These are phyloP conservation scores for Carabus problematicus DNA, from an alignment of 2,888 invertebrate species.

Conservation along the genomic window DNA sequence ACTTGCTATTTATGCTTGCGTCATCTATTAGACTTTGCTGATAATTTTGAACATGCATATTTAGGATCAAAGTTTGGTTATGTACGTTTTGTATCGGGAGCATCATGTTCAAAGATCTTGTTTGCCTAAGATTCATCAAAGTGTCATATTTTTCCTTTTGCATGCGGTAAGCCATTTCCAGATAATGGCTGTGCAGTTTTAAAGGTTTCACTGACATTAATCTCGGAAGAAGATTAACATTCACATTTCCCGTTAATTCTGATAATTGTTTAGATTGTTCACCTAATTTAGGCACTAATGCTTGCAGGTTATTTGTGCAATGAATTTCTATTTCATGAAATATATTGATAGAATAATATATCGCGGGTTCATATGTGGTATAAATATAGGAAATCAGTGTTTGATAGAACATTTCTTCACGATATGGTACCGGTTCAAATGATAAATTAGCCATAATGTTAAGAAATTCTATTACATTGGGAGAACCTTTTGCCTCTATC, in stretches of 20 bases:
- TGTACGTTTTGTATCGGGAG: no score
- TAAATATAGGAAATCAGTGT: background rate
- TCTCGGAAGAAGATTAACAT: background rate
- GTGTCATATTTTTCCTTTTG: no score
- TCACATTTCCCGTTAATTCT: background rate
- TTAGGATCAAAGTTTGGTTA: conserved; percentile 18
- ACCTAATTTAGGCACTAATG: background rate
- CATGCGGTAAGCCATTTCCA: no score
- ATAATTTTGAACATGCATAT: conserved; percentile 17
- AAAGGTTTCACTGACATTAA: no score
- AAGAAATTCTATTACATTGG: conserved; percentile 21
- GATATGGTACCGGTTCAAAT: background rate
- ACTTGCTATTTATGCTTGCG: background rate
- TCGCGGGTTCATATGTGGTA: background rate
- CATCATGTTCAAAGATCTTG: no score
- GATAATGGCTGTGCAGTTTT: no score
- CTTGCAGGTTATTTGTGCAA: no score
- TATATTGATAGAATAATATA: background rate
- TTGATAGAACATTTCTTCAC: background rate
- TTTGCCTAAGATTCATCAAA: no score
- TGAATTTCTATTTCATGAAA: background rate
- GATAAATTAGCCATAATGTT: conserved; percentile 11
- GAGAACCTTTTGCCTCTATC: conserved; percentile 2
- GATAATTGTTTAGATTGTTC: background rate
- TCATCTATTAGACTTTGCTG: background rate